phyloP scores from a whole-genome alignment of 2,797 vertebrate species.

The Megalops cyprinoides region DNA sequence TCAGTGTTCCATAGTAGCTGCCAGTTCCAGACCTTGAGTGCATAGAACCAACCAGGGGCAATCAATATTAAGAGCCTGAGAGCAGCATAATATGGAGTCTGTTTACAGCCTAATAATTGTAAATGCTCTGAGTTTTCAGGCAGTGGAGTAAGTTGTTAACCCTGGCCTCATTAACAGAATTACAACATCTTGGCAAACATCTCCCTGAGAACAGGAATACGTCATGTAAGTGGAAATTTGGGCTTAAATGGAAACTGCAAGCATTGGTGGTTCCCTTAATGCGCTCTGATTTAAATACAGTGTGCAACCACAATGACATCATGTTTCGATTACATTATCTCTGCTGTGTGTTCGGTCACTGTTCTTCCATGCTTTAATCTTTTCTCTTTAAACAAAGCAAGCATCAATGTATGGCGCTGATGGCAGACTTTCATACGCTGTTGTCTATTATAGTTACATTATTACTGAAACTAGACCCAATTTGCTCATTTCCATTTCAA shows the following conservation, averaged over 20 bases:
- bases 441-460: neutral
- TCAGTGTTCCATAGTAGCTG: constrained; percentile 84
- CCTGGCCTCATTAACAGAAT: constrained; percentile 26
- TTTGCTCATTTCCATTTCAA: neutral
- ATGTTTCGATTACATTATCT: constrained; percentile 1
- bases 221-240: constrained; percentile 21
- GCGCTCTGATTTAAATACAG: constrained; percentile 31
- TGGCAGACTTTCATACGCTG: neutral
- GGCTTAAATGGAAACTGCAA: constrained; percentile 40
- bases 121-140: constrained; percentile 15
- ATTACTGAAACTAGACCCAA: neutral
- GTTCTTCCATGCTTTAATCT: neutral
- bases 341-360: constrained; percentile 16
- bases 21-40: constrained; percentile 78
- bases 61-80: neutral
- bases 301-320: constrained; percentile 23
- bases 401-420: neutral
- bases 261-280: constrained; percentile 13
- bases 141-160: constrained; percentile 26
- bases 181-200: constrained; percentile 19
- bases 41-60: neutral
- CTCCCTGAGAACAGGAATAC: constrained; percentile 18
- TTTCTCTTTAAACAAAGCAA: neutral
- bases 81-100: constrained; percentile 13
- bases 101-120: constrained; percentile 5